These are phyloP conservation scores for Euzophera pinguis DNA, from an alignment of 2,888 invertebrate genomes.

Conservation along the genomic window DNA sequence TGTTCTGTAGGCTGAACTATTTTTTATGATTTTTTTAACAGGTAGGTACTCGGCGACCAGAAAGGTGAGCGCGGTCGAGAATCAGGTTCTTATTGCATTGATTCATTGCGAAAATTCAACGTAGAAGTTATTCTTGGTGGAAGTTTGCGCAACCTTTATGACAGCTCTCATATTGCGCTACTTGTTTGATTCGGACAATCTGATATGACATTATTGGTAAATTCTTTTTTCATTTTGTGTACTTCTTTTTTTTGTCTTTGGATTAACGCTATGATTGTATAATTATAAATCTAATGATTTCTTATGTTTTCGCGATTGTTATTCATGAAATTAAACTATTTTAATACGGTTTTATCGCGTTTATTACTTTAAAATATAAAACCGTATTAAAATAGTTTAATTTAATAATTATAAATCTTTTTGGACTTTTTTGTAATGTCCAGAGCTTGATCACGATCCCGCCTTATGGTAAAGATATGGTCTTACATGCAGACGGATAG, in stretches of 20 bases:
- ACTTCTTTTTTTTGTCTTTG: background rate
- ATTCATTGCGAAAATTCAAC: slow-evolving; percentile 25
- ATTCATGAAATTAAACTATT: no score
- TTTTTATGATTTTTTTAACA: slow-evolving; percentile 35
- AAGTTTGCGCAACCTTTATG: slow-evolving; percentile 21
- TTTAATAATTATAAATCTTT: no score
- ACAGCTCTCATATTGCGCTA: slow-evolving; percentile 19
- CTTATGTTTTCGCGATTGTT: no score
- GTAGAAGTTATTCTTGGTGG: slow-evolving; percentile 19
- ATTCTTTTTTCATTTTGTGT: slow-evolving; percentile 3
- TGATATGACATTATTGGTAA: slow-evolving; percentile 14
- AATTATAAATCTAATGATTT: no score
- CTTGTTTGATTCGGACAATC: slow-evolving; percentile 18
- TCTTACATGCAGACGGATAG: no score
- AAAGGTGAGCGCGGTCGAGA: slow-evolving; percentile 23
- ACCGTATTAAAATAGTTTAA: no score
- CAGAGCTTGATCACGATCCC: no score
- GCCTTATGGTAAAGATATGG: no score
- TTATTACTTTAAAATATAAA: no score
- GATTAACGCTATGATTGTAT: background rate
- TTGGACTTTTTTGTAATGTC: no score
- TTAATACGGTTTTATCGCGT: no score
- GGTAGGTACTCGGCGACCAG: slow-evolving; percentile 28
- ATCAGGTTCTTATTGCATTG: slow-evolving; percentile 24
- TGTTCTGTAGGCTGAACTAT: slow-evolving; percentile 33